Base-by-base conservation (phyloP, 2,113 vertebrate species). In the Pseudolaguvia tuberculata region DNA sequence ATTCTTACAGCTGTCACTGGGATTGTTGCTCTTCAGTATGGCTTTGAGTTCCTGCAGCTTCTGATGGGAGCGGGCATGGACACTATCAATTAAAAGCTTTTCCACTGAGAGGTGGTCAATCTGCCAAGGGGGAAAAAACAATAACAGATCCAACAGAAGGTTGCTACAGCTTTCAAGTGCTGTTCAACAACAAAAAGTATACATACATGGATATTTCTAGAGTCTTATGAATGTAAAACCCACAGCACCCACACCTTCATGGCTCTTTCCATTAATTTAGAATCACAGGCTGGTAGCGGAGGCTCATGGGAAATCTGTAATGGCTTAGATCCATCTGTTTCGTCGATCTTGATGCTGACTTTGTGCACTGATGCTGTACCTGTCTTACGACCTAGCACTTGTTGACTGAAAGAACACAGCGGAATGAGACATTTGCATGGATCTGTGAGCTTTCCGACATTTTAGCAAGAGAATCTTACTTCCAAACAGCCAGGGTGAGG, bases 291-390 rank as follows among this genome's bases (percentile, higher is more conserved):
- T 84, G 97, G 97, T 58, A 99, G 88, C 69, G 94, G 94, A 86
- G 97, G 97, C 75, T 99, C 96, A 81, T 99, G 97, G 83, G 93
- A 96, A 85, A 99, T 98, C 87, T 99, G 96, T 79, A 99, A 90
- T 81, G 97, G 96, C 88, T 98, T 99, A 14, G 96, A 99, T 80
- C 92, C 94, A 88, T 99, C 97, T 9, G 87, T 88, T 80, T 99
- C 96, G 73, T 99, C 96, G 47, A 99, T 97, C 88, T 92, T 97
- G 88, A 99, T 94, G 27, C 92, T 96, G 88, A 99, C 97, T 84
- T 98, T 99, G 86, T 98, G 95, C 72, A 97, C 90, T 66, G 96
- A 93, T 0, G 95, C 96, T 0, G 92, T 96, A 15, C 97, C 96
- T 0, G 95, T 97, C 92, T 94, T 98, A 83, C 95, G 92, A 59